phyloP scores from a whole-genome alignment of 1,140 invertebrate species.

The Dolichoris vasculosae region DNA sequence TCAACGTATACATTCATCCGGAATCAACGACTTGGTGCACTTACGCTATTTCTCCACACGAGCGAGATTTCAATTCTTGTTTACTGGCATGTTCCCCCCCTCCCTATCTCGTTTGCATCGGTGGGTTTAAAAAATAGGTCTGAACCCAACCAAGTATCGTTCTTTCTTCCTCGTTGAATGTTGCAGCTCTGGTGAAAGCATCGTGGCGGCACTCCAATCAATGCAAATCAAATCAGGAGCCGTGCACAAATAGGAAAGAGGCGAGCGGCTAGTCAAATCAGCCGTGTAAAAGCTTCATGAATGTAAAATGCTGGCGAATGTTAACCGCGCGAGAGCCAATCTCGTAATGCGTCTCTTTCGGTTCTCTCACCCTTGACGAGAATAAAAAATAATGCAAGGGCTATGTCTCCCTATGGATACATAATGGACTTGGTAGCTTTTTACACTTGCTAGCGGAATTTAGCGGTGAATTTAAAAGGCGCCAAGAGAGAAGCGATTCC shows the following conservation, averaged over 20 bases:
- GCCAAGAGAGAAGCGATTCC: neutral
- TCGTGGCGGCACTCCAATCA: slow-evolving; percentile 70
- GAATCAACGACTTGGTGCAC: neutral
- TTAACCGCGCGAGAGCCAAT: slow-evolving; percentile 67
- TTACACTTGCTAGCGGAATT: neutral
- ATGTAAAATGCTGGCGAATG: slow-evolving; percentile 72
- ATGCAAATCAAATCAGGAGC: slow-evolving; percentile 74
- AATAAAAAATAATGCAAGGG: slow-evolving; percentile 59
- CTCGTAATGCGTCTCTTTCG: slow-evolving; percentile 70
- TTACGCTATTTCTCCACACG: neutral
- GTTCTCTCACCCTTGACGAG: neutral
- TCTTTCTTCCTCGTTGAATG: neutral
- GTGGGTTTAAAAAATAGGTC: slow-evolving; percentile 38
- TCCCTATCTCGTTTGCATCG: neutral
- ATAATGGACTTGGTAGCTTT: neutral
- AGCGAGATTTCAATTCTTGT: slow-evolving; percentile 19
- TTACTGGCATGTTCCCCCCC: neutral
- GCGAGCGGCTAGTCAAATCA: slow-evolving; percentile 69
- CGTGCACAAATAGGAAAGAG: slow-evolving; percentile 58
- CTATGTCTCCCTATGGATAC: slow-evolving; percentile 2
- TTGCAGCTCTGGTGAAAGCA: slow-evolving; percentile 57
- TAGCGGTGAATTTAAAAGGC: neutral
- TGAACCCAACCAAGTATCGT: neutral
- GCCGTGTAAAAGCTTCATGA: slow-evolving; percentile 73
- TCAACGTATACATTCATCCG: neutral